phyloP scores from a whole-genome alignment of 2,113 vertebrate species.

The Dryoscopus gambensis region DNA sequence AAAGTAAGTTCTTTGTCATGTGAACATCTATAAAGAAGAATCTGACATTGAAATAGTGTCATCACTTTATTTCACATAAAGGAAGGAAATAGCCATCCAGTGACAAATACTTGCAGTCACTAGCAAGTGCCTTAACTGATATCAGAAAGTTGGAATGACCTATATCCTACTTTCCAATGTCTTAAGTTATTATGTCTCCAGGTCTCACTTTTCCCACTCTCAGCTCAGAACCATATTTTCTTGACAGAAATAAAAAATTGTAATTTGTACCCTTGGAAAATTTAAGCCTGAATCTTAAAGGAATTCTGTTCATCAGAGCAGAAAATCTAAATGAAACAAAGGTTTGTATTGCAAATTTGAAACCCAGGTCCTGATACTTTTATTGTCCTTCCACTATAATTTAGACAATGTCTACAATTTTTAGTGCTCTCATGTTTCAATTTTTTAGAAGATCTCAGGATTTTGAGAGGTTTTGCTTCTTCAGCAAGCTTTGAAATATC shows the following conservation, averaged over 20 bases:
- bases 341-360: not conserved
- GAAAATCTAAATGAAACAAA: not conserved
- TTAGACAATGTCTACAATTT: not conserved
- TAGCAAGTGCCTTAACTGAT: not conserved
- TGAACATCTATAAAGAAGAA: not conserved
- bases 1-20: not conserved
- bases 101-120: not conserved
- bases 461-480: not conserved
- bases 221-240: not conserved
- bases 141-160: not conserved
- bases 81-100: not conserved
- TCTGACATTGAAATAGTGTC: not conserved
- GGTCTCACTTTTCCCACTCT: not conserved
- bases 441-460: not conserved
- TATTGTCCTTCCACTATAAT: not conserved
- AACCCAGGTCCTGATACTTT: not conserved
- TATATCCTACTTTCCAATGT: not conserved
- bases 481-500: not conserved
- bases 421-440: not conserved
- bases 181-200: not conserved
- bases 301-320: not conserved
- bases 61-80: not conserved
- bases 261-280: not conserved
- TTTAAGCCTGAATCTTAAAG: not conserved
- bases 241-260: not conserved